phyloP scores from a whole-genome alignment of 1,140 invertebrate genomes.

The Antheraea pernyi region DNA sequence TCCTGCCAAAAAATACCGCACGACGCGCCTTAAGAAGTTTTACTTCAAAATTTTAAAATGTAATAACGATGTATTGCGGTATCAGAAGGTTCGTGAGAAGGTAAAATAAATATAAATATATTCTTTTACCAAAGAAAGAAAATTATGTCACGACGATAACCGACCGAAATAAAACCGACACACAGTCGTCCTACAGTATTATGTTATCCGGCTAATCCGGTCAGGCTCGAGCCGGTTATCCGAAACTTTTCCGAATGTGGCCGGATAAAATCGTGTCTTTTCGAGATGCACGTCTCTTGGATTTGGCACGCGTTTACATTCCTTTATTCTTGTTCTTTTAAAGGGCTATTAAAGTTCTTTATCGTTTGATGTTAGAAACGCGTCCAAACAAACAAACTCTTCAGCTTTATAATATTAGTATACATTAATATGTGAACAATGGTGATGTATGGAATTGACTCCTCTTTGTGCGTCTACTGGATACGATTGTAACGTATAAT shows the following conservation, averaged over 20 bases:
- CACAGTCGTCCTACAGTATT: not conserved
- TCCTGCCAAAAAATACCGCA: too few species aligned
- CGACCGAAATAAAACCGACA: not conserved
- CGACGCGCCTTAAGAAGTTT: too few species aligned
- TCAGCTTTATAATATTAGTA: too few species aligned
- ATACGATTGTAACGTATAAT: too few species aligned
- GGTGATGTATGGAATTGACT: too few species aligned
- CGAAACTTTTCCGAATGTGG: not conserved
- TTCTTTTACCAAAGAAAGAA: not conserved
- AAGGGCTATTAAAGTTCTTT: not conserved
- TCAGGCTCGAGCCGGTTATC: not conserved
- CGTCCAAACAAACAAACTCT: too few species aligned
- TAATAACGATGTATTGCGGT: too few species aligned
- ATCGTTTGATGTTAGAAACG: too few species aligned
- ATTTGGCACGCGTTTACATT: not conserved
- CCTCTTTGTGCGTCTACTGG: too few species aligned
- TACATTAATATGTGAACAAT: too few species aligned
- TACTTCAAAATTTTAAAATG: too few species aligned
- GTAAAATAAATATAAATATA: not conserved
- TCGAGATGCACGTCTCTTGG: not conserved
- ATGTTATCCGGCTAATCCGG: not conserved
- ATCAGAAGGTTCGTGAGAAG: not conserved
- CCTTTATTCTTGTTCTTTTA: not conserved
- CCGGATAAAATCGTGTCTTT: not conserved
- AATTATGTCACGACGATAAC: not conserved